Base-by-base conservation (phyloP, 2,113 vertebrate genomes). In the Chaetorhynchus papuensis region DNA sequence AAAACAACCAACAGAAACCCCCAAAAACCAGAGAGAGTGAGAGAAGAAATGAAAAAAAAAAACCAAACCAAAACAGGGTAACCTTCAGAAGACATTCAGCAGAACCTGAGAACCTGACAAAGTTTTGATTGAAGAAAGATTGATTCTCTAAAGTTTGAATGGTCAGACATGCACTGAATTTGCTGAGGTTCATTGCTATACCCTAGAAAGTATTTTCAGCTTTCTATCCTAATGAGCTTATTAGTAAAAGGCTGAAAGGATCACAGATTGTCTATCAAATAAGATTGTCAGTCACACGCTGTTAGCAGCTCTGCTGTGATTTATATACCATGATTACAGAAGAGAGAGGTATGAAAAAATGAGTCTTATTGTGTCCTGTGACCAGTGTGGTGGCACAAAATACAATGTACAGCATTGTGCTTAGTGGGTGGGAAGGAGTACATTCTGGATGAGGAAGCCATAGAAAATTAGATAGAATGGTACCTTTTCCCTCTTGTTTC, bases 191-290 rank as follows among this genome's bases (percentile, higher is more conserved):
- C 97, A 98, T 98, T 98, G 97, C 94, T 89, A 26, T 89, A 97
- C 96, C 94, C 93, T 92, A 96, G 96, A 92, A 98, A 98, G 93
- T 94, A 93, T 98, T 98, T 98, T 95, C 89, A 96, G 86, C 61
- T 76, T 97, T 96, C 95, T 97, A 35, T 52, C 87, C 94, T 98
- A 98, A 98, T 98, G 97, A 98, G 98, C 98, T 98, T 98, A 98
- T 98, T 98, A 98, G 98, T 96, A 97, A 97, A 98, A 98, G 97
- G 95, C 97, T 98, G 98, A 98, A 98, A 97, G 95, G 97, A 98
- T 98, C 96, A 98, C 96, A 98, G 96, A 95, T 96, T 98, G 97
- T 98, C 98, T 98, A 94, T 98, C 97, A 98, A 94, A 92, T 75
- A 97, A 96, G 97, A 97, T 84, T 98, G 97, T 98, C 97, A 98